These are phyloP conservation scores for Pachyuromys duprasi DNA, from an alignment of 2,797 vertebrate genomes.

Conservation along the genomic window DNA sequence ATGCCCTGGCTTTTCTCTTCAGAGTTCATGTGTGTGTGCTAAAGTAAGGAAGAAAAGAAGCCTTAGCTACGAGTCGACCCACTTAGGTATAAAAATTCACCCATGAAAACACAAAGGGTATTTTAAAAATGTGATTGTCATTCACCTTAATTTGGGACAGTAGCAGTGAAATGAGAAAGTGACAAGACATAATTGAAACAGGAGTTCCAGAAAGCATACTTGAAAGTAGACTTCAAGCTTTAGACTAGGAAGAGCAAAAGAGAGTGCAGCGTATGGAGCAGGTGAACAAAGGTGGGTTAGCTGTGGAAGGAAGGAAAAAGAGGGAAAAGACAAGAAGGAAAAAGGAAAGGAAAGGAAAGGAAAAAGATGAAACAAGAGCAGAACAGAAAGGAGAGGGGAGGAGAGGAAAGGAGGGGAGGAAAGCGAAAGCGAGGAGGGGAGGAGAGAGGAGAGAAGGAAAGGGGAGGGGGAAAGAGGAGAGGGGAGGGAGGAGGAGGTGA, in stretches of 20 bases:
- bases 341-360: accelerated
- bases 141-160: not conserved
- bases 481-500: not conserved
- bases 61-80: not conserved
- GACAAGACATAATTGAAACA: not conserved
- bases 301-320: not conserved
- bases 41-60: not conserved
- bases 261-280: not conserved
- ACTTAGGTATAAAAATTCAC: not conserved
- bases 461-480: too few relatives aligned
- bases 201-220: not conserved
- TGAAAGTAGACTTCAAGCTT: not conserved
- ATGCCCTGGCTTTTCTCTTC: not conserved
- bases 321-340: too few relatives aligned
- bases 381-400: not conserved
- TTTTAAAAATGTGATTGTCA: not conserved
- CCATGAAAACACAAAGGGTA: not conserved
- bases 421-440: too few relatives aligned
- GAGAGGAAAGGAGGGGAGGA: not conserved
- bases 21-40: not conserved
- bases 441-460: not conserved
- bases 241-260: not conserved
- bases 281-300: not conserved
- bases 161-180: not conserved
- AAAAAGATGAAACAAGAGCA: not conserved